Conservation (phyloP, 2,888 invertebrate species). For the Chymomyza amoena region DNA sequence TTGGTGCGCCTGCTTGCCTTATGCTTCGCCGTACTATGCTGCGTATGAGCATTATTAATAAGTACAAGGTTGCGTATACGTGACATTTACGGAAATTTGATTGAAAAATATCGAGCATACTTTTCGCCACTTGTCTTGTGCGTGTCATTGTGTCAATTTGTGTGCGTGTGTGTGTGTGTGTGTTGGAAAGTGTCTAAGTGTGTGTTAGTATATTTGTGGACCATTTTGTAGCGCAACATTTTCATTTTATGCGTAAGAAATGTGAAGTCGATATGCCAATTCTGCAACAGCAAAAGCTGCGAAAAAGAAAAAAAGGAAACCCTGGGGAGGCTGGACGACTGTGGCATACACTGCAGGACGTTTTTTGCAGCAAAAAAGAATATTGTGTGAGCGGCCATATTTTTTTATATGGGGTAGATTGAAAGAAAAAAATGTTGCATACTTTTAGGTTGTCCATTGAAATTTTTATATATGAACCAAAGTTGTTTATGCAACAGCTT, state of each 20-base stretch:
- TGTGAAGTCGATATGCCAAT: constrained; percentile 48
- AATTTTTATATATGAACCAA: too few species aligned
- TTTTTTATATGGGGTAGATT: too few species aligned
- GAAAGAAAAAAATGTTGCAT: too few species aligned
- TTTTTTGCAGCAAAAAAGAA: too few species aligned
- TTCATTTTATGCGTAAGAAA: constrained; percentile 56
- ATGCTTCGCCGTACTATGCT: constrained; percentile 17
- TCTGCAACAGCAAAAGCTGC: constrained; percentile 6
- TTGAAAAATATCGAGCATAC: constrained; percentile 63
- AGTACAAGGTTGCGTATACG: constrained; percentile 62
- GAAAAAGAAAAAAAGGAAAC: neutral
- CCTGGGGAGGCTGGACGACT: too few species aligned
- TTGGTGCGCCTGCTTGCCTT: constrained; percentile 3
- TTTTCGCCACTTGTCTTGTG: constrained; percentile 29
- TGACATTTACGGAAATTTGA: constrained; percentile 68
- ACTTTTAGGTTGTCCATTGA: too few species aligned
- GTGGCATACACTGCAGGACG: too few species aligned
- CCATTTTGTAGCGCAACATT: constrained; percentile 31
- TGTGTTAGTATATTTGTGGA: neutral
- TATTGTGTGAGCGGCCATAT: too few species aligned
- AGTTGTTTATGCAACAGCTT: too few species aligned
- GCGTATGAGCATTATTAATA: constrained; percentile 55
- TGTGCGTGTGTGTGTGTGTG: neutral
- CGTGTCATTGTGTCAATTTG: constrained; percentile 11
- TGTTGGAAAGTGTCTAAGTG: neutral